Conservation (phyloP, 2,113 vertebrate genomes). For the Platycercus adscitus region DNA sequence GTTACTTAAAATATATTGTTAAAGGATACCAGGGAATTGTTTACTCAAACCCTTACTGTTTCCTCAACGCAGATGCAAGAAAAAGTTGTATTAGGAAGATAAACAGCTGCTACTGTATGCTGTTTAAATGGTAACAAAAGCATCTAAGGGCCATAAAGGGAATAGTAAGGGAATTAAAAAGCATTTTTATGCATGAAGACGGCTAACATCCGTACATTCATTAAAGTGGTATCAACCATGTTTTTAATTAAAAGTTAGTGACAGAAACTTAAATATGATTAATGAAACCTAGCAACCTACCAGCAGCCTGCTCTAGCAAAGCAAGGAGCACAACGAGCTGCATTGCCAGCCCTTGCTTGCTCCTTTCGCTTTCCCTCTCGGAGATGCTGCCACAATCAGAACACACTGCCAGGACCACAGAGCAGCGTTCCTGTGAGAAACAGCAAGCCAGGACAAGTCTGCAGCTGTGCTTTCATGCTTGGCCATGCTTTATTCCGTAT, state of each 20-base stretch:
- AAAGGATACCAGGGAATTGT: slow-evolving; percentile 32
- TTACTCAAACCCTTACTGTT: slow-evolving; percentile 20
- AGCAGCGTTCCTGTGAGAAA: neutral
- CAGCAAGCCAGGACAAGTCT: neutral
- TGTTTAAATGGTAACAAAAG: slow-evolving; percentile 50
- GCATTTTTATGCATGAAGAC: slow-evolving; percentile 54
- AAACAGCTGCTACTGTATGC: slow-evolving; percentile 58
- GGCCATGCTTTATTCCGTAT: neutral
- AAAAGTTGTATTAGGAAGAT: slow-evolving; percentile 65
- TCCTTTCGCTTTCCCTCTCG: neutral
- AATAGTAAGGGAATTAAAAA: slow-evolving; percentile 65
- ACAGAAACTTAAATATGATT: slow-evolving; percentile 59
- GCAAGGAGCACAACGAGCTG: neutral
- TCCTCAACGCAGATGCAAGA: slow-evolving; percentile 34
- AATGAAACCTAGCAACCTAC: slow-evolving; percentile 12
- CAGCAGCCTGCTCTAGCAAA: neutral
- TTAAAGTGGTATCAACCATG: slow-evolving; percentile 51
- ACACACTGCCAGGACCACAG: neutral
- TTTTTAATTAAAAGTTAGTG: slow-evolving; percentile 73
- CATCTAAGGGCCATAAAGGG: slow-evolving; percentile 68
- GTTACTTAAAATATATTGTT: neutral
- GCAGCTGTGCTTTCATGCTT: neutral
- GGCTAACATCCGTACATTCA: slow-evolving; percentile 52
- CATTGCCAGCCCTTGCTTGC: neutral
- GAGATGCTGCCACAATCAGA: neutral